phyloP scores from a whole-genome alignment of 2,113 vertebrate species.

The Erinaceus europaeus region DNA sequence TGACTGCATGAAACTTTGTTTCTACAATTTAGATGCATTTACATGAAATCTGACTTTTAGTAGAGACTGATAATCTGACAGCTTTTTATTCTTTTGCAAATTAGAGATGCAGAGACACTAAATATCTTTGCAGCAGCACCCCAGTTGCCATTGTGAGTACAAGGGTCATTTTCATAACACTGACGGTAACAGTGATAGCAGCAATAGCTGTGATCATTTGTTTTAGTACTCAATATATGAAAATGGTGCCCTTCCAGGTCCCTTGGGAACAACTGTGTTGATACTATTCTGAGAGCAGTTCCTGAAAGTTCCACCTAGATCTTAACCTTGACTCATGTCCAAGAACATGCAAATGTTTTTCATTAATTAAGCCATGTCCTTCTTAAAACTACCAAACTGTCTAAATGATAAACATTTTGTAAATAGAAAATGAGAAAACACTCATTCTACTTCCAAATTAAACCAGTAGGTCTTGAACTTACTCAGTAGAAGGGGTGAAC shows the following conservation, averaged over 20 bases:
- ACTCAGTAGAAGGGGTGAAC: no score
- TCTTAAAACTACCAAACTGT: conserved; percentile 2
- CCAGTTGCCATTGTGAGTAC: not conserved
- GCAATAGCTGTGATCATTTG: not conserved
- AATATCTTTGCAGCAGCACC: not conserved
- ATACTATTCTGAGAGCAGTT: not conserved
- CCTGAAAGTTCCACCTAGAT: not conserved
- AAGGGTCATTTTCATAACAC: not conserved
- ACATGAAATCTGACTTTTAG: not conserved
- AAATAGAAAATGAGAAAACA: no score
- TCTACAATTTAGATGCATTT: not conserved
- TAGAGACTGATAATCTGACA: no score
- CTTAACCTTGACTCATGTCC: not conserved
- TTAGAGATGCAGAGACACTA: not conserved
- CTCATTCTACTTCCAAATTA: not conserved
- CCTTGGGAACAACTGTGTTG: not conserved
- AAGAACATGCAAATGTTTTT: not conserved
- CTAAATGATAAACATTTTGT: not conserved
- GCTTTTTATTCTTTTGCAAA: not conserved
- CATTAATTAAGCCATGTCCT: not conserved
- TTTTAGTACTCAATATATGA: not conserved
- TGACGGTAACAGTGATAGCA: not conserved
- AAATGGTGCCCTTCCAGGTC: not conserved
- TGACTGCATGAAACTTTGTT: not conserved
- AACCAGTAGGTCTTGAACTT: not conserved